phyloP scores from a whole-genome alignment of 1,140 invertebrate genomes.

The Propsilocerus akamusi region DNA sequence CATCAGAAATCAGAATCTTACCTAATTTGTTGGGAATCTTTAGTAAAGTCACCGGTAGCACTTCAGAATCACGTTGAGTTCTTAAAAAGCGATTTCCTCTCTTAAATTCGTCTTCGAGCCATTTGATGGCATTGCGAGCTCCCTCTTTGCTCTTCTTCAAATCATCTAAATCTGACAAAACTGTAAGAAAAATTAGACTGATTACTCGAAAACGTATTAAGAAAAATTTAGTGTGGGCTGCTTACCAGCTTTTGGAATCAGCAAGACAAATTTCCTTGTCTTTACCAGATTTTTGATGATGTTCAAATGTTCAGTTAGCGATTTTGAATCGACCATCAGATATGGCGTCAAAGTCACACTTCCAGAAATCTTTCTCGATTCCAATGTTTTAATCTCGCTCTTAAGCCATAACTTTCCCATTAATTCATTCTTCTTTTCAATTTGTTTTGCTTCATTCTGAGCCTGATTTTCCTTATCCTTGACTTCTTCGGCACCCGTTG shows the following conservation, averaged over 20 bases:
- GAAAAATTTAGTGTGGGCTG: constrained; percentile 9
- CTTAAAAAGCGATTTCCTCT: constrained; percentile 65
- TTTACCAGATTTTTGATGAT: constrained; percentile 59
- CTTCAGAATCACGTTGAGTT: constrained; percentile 63
- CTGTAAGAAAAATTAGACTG: constrained; percentile 27
- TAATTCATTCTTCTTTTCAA: constrained; percentile 26
- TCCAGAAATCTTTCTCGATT: constrained; percentile 24
- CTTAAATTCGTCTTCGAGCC: constrained; percentile 71
- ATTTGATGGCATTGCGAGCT: constrained; percentile 76
- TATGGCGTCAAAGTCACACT: constrained; percentile 44
- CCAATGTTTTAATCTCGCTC: constrained; percentile 50
- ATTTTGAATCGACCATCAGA: constrained; percentile 52
- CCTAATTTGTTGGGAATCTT: constrained; percentile 44
- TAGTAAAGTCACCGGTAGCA: constrained; percentile 46
- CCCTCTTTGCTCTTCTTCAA: constrained; percentile 57
- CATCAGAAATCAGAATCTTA: too few relatives aligned
- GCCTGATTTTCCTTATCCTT: constrained; percentile 16
- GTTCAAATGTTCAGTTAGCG: constrained; percentile 46
- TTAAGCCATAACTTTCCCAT: constrained; percentile 58
- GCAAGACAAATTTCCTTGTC: constrained; percentile 55
- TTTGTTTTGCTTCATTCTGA: constrained; percentile 40
- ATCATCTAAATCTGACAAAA: constrained; percentile 69
- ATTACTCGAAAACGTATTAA: constrained; percentile 9
- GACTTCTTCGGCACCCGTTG: constrained; percentile 20
- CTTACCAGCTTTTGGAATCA: constrained; percentile 62